phyloP scores from a whole-genome alignment of 2,113 vertebrate species.

The Cinclus mexicanus region DNA sequence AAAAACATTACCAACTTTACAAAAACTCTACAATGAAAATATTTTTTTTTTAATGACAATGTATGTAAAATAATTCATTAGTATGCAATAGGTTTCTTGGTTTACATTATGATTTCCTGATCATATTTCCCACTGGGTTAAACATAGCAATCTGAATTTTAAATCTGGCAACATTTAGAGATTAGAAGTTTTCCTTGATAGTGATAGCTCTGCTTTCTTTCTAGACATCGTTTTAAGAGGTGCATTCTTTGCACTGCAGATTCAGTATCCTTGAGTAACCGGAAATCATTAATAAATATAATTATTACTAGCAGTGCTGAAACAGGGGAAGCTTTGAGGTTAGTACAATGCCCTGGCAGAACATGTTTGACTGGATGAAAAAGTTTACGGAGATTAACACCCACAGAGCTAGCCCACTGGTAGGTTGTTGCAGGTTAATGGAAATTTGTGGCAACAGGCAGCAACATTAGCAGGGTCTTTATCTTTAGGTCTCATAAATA shows the following conservation, averaged over 20 bases:
- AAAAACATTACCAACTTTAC: not conserved
- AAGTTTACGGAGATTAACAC: slow-evolving; percentile 23
- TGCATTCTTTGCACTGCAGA: not conserved
- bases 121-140: not conserved
- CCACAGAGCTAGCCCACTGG: slow-evolving; percentile 1
- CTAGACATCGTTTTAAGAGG: not conserved
- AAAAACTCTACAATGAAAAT: not conserved
- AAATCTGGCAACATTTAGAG: not conserved
- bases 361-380: not conserved
- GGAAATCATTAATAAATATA: slow-evolving; percentile 27
- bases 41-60: not conserved
- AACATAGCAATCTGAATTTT: not conserved
- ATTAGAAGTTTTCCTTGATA: not conserved
- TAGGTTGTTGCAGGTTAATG: slow-evolving; percentile 42
- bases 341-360: not conserved
- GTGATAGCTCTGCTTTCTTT: not conserved
- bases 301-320: not conserved
- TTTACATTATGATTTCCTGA: not conserved
- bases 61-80: not conserved
- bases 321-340: not conserved
- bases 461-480: slow-evolving; percentile 30
- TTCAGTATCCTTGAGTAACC: not conserved
- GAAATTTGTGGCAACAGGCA: slow-evolving; percentile 44
- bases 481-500: slow-evolving; percentile 32
- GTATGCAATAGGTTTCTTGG: not conserved